These are phyloP conservation scores for Pachyseris speciosa DNA, from an alignment of 64 coral and sea anemone genomes.

Conservation along the genomic window DNA sequence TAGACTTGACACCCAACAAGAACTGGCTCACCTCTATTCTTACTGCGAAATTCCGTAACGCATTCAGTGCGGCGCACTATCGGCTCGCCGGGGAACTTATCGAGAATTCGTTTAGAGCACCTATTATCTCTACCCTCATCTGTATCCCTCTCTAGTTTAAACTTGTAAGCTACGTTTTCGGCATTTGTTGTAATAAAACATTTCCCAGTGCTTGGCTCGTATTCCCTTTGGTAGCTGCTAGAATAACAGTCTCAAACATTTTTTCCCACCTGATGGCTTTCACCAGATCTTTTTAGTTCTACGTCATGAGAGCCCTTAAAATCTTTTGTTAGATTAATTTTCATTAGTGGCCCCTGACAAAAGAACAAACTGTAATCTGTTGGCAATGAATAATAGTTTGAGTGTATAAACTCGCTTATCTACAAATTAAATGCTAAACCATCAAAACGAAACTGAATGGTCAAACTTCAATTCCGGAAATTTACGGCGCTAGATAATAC, in stretches of 20 bases:
- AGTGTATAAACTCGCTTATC: constrained; percentile 1
- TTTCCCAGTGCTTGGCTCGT: not conserved
- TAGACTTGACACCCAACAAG: not conserved
- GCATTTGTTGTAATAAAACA: not conserved
- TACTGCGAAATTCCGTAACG: too few relatives aligned
- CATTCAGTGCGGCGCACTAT: too few relatives aligned
- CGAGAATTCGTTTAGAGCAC: not conserved
- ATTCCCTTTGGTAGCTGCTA: not conserved
- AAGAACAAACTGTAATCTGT: not conserved
- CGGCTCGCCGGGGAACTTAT: too few relatives aligned
- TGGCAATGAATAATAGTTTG: not conserved
- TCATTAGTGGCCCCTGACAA: not conserved
- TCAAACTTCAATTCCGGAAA: constrained; percentile 10
- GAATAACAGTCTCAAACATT: not conserved
- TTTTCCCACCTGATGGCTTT: not conserved
- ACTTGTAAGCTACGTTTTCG: not conserved
- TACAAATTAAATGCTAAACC: not conserved
- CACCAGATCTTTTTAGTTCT: not conserved
- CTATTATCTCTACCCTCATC: not conserved
- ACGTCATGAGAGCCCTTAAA: not conserved
- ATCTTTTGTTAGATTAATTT: not conserved
- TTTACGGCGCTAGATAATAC: not conserved
- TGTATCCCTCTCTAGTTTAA: not conserved
- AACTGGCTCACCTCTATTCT: not conserved
- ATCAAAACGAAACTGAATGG: not conserved